Evolutionary conservation across 2,888 invertebrate species (phyloP), one percentile per base, ranked within the genome.

Genomic region (Escarpia spicata): DNA sequence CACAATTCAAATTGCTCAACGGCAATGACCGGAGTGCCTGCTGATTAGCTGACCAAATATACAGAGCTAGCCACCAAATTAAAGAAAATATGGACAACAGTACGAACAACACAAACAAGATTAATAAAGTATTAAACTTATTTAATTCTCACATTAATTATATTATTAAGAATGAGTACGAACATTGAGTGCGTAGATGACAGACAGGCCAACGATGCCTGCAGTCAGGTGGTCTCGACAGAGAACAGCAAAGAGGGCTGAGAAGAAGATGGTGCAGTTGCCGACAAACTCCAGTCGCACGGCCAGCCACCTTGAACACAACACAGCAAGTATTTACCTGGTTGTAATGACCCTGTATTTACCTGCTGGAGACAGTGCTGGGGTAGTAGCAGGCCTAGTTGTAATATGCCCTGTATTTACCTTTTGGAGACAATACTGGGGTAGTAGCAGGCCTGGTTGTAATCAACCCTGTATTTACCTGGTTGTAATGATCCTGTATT

Each of bases 211-310:
- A 58, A 97, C 97, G 58, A 97, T 96, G 89, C 99, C 99, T 1
- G 98, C 96, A n/a, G 96, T 96, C 10, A 97, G 94, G 43, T 95
- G 93, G 93, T 98, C 97, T 93, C 98, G 97, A 58, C 75, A 75
- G 92, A 99, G 96, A 1, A 99, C 99, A 91, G 99, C 98, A 96
- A 99, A 99, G 93, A 99, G 96, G 0, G 99, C 98, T 3, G 99
- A 98, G 96, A 99, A 99, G 96, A 99, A 98, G 94, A 99, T 99
- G 94, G 99, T 98, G 93, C 98, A 97, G 97, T 99, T 99, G 94
- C 99, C 99, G 93, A 99, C 98, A 98, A 99, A 98, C 97, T 99
- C 99, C 93, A 99, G 97, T 60, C 99, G 97, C 75, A 99, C 97
- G 0, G 99, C 99, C 94, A 99, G 97, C 99, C 99, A 99, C 95